Evolutionary conservation across 1,140 invertebrate species (phyloP).

Genomic region (Zelostemma sp.): DNA sequence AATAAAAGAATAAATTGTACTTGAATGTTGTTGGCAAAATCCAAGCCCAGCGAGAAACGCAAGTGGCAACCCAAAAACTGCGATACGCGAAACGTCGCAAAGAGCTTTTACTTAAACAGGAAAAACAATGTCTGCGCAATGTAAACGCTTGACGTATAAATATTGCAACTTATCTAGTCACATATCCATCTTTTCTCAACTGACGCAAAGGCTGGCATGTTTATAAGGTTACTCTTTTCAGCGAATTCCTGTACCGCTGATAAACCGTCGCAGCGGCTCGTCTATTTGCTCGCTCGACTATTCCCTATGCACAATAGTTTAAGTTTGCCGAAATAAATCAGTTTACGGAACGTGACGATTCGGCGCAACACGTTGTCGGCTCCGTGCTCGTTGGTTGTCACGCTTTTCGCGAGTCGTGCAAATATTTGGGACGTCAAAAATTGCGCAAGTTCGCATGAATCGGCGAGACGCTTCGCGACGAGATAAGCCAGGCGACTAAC

Average conservation of each 20-base stretch:
- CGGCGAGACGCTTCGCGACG: neutral
- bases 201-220: conserved; percentile 12
- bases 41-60: no score
- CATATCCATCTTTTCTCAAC: conserved; percentile 34
- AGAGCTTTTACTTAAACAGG: neutral
- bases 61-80: no score
- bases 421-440: neutral
- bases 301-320: conserved; percentile 8
- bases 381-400: neutral
- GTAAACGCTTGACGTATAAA: conserved; percentile 16
- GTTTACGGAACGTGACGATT: neutral
- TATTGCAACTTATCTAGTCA: conserved; percentile 14
- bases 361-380: neutral
- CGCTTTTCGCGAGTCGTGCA: no score
- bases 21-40: no score
- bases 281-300: neutral
- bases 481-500: conserved; percentile 15
- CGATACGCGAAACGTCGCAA: no score
- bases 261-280: neutral
- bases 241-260: neutral
- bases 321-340: neutral
- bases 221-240: neutral
- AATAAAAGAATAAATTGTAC: no score
- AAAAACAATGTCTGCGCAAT: neutral
- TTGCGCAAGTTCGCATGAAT: neutral